Evolutionary conservation across 2,888 invertebrate species (phyloP).

Genomic region (Microplitis deprimator): DNA sequence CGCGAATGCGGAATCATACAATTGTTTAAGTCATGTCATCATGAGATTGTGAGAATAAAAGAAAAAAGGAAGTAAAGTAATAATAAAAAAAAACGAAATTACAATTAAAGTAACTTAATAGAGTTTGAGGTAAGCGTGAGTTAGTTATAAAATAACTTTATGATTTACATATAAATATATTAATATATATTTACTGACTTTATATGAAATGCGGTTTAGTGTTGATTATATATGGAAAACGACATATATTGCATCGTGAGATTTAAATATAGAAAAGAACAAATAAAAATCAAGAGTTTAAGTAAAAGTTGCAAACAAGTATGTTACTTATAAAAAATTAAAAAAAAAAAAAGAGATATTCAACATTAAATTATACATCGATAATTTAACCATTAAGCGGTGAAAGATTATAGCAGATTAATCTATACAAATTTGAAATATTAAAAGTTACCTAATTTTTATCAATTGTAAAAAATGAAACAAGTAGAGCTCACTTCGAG

Average conservation of each 20-base stretch:
- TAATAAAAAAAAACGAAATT: slow-evolving; percentile 2
- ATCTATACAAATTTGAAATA: neutral
- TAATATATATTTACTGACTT: neutral
- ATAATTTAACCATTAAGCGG: slow-evolving; percentile 19
- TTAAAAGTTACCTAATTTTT: neutral
- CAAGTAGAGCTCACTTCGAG: too few relatives aligned
- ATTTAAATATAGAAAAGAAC: neutral
- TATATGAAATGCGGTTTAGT: neutral
- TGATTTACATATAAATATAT: neutral
- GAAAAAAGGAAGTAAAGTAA: slow-evolving; percentile 17
- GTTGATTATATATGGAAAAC: slow-evolving; percentile 4
- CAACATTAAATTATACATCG: slow-evolving; percentile 9
- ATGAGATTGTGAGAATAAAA: slow-evolving; percentile 11
- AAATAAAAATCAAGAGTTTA: neutral
- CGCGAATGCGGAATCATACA: slow-evolving; percentile 19
- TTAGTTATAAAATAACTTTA: neutral
- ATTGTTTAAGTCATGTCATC: slow-evolving; percentile 24
- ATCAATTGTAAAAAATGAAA: neutral
- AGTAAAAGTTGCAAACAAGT: slow-evolving; percentile 20
- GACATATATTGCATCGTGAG: slow-evolving; percentile 7
- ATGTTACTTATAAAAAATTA: neutral
- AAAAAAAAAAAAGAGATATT: neutral
- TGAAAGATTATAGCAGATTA: slow-evolving; percentile 21
- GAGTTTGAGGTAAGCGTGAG: neutral
- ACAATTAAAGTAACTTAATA: neutral